phyloP scores from a whole-genome alignment of 1,140 invertebrate species.

The Sweltsa coloradensis region DNA sequence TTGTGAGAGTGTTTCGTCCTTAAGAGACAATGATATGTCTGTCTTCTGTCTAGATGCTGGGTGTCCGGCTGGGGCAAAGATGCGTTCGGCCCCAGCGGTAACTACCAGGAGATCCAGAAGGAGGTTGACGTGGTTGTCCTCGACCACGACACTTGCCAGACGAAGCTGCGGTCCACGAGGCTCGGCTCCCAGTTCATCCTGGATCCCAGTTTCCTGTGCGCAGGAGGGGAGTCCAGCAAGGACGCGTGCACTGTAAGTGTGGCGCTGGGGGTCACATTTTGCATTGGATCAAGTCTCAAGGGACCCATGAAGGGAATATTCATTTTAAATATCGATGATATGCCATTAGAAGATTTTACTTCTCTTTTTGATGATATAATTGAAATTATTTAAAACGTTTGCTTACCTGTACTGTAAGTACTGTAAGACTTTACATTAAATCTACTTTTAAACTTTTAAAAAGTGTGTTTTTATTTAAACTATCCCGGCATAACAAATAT shows the following conservation, averaged over 20 bases:
- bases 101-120: constrained; percentile 51
- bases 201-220: constrained; percentile 58
- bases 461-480: no score
- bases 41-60: constrained; percentile 36
- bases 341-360: background rate
- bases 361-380: background rate
- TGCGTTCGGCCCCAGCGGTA: constrained; percentile 48
- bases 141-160: constrained; percentile 44
- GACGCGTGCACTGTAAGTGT: constrained; percentile 54
- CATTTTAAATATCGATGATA: background rate
- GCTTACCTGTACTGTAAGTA: background rate
- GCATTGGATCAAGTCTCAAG: background rate
- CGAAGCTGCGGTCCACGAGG: constrained; percentile 43
- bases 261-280: background rate
- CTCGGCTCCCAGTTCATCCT: constrained; percentile 48
- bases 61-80: constrained; percentile 75
- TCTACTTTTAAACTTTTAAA: no score
- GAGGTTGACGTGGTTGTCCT: constrained; percentile 59
- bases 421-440: background rate
- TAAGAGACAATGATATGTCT: no score
- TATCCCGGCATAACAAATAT: no score
- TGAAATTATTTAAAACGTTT: background rate
- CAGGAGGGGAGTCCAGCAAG: constrained; percentile 60
- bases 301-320: background rate
- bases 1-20: no score